phyloP scores from a whole-genome alignment of 2,113 vertebrate species.

The Ailuropoda melanoleuca region DNA sequence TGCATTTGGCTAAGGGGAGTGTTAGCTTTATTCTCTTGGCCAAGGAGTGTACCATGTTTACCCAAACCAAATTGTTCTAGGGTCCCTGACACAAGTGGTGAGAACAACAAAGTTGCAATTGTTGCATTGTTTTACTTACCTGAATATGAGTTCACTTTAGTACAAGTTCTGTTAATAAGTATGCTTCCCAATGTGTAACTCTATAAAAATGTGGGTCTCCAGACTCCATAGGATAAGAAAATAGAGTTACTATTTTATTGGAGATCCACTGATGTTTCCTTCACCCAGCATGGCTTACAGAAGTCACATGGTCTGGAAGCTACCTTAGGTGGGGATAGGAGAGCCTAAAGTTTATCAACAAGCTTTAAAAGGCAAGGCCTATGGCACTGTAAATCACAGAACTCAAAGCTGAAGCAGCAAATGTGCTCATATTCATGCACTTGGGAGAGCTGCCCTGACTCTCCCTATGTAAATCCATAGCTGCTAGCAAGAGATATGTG shows the following conservation, averaged over 20 bases:
- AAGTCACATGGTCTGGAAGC: not conserved
- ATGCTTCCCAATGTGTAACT: not conserved
- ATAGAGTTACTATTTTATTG: not conserved
- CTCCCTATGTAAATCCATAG: not conserved
- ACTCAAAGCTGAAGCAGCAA: not conserved
- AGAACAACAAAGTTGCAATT: not conserved
- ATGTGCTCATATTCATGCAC: not conserved
- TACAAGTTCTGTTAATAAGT: not conserved
- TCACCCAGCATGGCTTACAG: not conserved
- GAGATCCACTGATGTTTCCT: not conserved
- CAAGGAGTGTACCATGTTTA: not conserved
- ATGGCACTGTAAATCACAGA: not conserved
- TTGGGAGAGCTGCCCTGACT: not conserved
- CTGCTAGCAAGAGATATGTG: not conserved
- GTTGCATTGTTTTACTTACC: rapidly evolving
- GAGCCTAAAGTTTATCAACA: not conserved
- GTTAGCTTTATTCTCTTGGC: not conserved
- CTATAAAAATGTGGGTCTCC: not conserved
- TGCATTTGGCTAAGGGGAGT: not conserved
- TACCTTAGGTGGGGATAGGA: not conserved
- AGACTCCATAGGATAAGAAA: not conserved
- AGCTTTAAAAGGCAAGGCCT: not conserved
- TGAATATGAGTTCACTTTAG: not conserved
- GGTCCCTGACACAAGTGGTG: not conserved
- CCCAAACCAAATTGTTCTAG: not conserved